phyloP scores from a whole-genome alignment of 2,888 invertebrate genomes.

The Muschampia plurimacula region DNA sequence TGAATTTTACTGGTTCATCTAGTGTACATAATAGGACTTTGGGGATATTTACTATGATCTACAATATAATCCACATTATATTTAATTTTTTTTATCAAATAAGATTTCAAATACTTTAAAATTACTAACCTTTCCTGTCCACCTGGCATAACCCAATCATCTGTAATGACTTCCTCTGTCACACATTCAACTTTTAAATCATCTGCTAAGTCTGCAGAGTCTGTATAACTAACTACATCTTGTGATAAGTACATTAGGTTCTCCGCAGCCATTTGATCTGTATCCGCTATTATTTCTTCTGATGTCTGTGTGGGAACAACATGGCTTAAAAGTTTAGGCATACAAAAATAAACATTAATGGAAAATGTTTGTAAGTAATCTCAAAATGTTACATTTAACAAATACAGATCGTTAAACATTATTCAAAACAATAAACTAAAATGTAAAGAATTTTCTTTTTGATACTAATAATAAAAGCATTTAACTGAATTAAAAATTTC shows the following conservation, averaged over 20 bases:
- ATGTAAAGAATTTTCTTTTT: too few relatives aligned
- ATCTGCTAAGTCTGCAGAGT: slow-evolving; percentile 68
- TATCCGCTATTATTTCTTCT: slow-evolving; percentile 74
- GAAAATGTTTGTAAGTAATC: background rate
- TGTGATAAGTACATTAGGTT: slow-evolving; percentile 87
- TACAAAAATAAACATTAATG: too few relatives aligned
- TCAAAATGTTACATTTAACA: too few relatives aligned
- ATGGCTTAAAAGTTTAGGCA: background rate
- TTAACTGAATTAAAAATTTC: too few relatives aligned
- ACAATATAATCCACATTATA: too few relatives aligned
- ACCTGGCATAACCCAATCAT: slow-evolving; percentile 91
- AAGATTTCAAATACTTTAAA: too few relatives aligned
- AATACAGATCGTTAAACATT: too few relatives aligned
- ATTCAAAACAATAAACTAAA: background rate
- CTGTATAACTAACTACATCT: slow-evolving; percentile 79
- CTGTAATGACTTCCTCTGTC: slow-evolving; percentile 93
- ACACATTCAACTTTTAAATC: slow-evolving; percentile 86
- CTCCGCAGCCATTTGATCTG: slow-evolving; percentile 88
- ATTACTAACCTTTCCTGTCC: slow-evolving; percentile 88
- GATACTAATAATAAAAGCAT: too few relatives aligned
- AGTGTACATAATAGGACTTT: too few relatives aligned
- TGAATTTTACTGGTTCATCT: too few relatives aligned
- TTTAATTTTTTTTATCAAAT: too few relatives aligned
- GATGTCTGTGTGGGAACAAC: slow-evolving; percentile 53
- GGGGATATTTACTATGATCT: too few relatives aligned